Base-by-base conservation (phyloP, 1,140 invertebrate species). In the Rhizoglyphus robini region DNA sequence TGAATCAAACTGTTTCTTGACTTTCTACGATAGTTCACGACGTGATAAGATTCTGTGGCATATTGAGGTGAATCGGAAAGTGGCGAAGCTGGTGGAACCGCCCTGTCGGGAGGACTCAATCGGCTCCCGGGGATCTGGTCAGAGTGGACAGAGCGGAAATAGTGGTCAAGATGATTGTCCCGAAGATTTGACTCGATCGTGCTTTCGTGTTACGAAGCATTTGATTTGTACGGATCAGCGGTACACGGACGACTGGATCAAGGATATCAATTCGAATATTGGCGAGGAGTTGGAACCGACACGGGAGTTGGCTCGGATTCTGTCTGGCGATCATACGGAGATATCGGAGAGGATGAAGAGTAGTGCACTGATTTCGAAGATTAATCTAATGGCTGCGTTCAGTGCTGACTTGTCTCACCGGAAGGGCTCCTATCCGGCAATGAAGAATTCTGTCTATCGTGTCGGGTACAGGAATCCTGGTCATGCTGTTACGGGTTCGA, bases 261-360 rank as follows among this genome's bases (percentile, higher is more conserved):
- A 64, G 11, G 63, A 64, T 38, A 64, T 64, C 15, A 64, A 64
- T 38, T 47, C 27, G n/a, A 63, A 63, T 34, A 63, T 63, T 49
- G 47, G 15, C 1, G 4, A 54, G 2, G 61, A 46, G 27, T 49
- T 63, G 30, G 61, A 63, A 13, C 61, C 61, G 3, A 51, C 1
- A 1, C 3, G 32, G 2, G 48, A 63, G 30, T 49, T 63, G 41
- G 36, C 15, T 18, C 1, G 61, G 4, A 63, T 63, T 29, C 29
- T 60, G 32, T 27, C 15, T 32, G 18, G 1, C 15, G 2, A 60
- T 59, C 15, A n/a, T 18, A 4, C n/a, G 29, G 2, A 60, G 15
- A 60, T 60, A 29, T 2, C 3, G 4, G 1, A 60, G 15, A 18
- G 27, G 36, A 27, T 60, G n/a, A 60, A 60, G 29, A 60, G 58